These are phyloP conservation scores for Morpho helenor DNA, from an alignment of 2,888 invertebrate genomes.

Conservation along the genomic window DNA sequence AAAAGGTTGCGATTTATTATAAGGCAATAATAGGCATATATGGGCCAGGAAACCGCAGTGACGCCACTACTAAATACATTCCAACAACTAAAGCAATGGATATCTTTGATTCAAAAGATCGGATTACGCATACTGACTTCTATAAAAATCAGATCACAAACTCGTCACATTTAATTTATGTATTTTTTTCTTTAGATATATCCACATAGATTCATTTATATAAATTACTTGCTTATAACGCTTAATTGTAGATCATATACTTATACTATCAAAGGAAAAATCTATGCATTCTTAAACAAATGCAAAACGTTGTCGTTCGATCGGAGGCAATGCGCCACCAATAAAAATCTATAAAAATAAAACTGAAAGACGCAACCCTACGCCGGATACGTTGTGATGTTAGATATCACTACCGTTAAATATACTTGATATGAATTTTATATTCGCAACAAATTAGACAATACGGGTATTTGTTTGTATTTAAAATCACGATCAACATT, in stretches of 20 bases:
- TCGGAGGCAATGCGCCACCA: conserved; percentile 45
- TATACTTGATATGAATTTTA: conserved; percentile 7
- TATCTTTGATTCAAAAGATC: conserved; percentile 56
- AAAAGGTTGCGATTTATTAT: too few relatives aligned
- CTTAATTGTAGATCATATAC: conserved; percentile 32
- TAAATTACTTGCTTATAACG: conserved; percentile 40
- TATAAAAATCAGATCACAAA: conserved; percentile 60
- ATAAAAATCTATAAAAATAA: conserved; percentile 58
- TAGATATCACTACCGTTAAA: conserved; percentile 5
- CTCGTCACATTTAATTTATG: conserved; percentile 36
- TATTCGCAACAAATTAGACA: not conserved
- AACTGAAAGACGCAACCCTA: conserved; percentile 63
- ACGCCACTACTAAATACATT: conserved; percentile 43
- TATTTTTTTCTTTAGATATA: conserved; percentile 25
- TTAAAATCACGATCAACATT: too few relatives aligned
- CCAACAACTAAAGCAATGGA: conserved; percentile 52
- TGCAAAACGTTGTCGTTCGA: conserved; percentile 53
- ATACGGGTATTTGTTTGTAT: not conserved
- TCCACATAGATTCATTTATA: conserved; percentile 27
- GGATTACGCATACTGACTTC: conserved; percentile 60
- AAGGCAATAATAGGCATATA: not conserved
- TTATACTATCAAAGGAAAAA: conserved; percentile 41
- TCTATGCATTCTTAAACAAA: conserved; percentile 72
- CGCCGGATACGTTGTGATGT: conserved; percentile 33
- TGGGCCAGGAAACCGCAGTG: not conserved